A percentile compares a stretch with the other conserved stretches of the same genome.
Evolutionary conservation across 2,113 vertebrate species (phyloP).

Genomic region (Engystomops pustulosus): DNA sequence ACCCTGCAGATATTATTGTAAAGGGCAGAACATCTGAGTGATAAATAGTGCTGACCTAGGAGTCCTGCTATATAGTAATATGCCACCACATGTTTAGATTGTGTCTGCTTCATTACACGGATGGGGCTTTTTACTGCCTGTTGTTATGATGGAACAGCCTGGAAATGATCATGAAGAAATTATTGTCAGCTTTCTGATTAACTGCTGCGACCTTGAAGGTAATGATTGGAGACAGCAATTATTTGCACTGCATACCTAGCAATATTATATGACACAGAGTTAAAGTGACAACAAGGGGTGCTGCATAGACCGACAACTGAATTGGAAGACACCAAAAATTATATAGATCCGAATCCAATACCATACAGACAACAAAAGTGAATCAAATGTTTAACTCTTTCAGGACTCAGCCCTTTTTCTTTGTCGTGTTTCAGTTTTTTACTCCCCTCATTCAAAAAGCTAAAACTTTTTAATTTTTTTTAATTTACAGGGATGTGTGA

Average conservation of each 20-base stretch:
- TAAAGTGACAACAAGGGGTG: too few species aligned
- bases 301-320: too few species aligned
- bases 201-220: neutral
- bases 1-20: neutral
- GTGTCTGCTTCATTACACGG: neutral
- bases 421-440: too few species aligned
- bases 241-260: neutral
- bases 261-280: neutral
- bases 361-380: too few species aligned
- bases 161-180: constrained; percentile 1
- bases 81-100: neutral
- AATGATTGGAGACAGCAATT: neutral
- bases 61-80: too few species aligned
- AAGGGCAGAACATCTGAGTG: neutral
- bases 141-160: neutral
- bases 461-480: too few species aligned
- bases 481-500: too few species aligned
- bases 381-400: too few species aligned
- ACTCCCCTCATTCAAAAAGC: too few species aligned
- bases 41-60: neutral
- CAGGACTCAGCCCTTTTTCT: too few species aligned
- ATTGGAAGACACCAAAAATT: too few species aligned
- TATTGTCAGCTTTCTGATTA: neutral
- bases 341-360: too few species aligned
- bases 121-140: neutral